Evolutionary conservation across 37 sponge, comb jelly and placozoan genomes (phyloP).

Genomic region (Corticium candelabrum): DNA sequence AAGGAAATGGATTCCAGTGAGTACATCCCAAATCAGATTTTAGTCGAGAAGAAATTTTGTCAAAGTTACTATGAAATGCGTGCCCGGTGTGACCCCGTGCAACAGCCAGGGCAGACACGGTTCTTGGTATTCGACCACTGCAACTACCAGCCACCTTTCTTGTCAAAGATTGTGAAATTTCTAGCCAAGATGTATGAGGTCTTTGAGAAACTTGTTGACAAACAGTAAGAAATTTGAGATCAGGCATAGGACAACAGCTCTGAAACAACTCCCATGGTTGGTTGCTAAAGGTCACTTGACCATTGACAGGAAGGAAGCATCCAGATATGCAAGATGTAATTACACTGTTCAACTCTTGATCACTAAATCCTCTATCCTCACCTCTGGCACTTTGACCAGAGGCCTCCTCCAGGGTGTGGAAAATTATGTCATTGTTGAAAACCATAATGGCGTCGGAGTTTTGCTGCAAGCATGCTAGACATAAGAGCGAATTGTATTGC

Average conservation of each 20-base stretch:
- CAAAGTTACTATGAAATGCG: neutral
- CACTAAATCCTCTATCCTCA: neutral
- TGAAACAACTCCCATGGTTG: neutral
- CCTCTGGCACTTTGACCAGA: neutral
- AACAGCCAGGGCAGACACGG: neutral
- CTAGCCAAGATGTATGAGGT: neutral
- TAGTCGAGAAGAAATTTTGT: slow-evolving; percentile 1
- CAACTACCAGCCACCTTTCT: neutral
- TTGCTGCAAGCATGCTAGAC: slow-evolving; percentile 39
- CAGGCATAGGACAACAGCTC: neutral
- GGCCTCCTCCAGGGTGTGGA: slow-evolving; percentile 10
- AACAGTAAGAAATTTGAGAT: neutral
- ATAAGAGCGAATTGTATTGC: slow-evolving; percentile 73
- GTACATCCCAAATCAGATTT: slow-evolving; percentile 27
- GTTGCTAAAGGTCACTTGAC: neutral
- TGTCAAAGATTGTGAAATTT: neutral
- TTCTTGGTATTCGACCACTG: neutral
- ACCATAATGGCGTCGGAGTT: slow-evolving; percentile 59
- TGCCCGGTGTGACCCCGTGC: neutral
- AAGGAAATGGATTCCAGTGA: slow-evolving; percentile 72
- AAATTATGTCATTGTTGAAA: slow-evolving; percentile 52
- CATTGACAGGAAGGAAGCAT: neutral
- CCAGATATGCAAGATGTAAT: neutral
- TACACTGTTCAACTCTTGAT: neutral
- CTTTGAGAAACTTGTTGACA: neutral